Conservation (phyloP, 1,140 invertebrate genomes). For the Akabosia matsudoensis region DNA sequence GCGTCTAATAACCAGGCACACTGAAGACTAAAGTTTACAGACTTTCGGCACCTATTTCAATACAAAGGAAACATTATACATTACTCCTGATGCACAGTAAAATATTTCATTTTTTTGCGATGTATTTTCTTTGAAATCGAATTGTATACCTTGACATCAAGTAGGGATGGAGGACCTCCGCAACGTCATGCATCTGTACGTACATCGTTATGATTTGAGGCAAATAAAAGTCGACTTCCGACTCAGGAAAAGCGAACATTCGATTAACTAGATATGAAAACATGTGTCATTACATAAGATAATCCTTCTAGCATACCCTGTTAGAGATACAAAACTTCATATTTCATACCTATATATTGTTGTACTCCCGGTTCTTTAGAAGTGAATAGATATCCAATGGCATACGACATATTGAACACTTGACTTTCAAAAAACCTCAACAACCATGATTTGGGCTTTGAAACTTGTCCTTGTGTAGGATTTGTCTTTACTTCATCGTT, state of each 20-base stretch:
- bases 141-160: conserved; percentile 76
- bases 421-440: conserved; percentile 92
- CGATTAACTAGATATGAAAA: conserved; percentile 69
- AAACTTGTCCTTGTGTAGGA: conserved; percentile 47
- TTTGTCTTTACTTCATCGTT: conserved; percentile 33
- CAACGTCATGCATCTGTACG: conserved; percentile 93
- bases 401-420: conserved; percentile 96
- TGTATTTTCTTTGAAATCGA: no score
- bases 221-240: conserved; percentile 94
- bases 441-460: conserved; percentile 59
- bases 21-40: conserved; percentile 91
- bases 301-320: no score
- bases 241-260: conserved; percentile 88
- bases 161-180: conserved; percentile 92
- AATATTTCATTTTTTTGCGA: conserved; percentile 12
- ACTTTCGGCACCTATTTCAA: conserved; percentile 76
- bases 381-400: conserved; percentile 94
- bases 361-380: conserved; percentile 97
- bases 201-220: conserved; percentile 98
- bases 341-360: conserved; percentile 78
- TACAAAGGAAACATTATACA: background rate
- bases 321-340: no score
- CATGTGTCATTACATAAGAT: background rate
- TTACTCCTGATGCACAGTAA: background rate
- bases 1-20: conserved; percentile 94